A percentile compares a stretch with the other conserved stretches of the same genome.
Conservation (phyloP, 1,140 invertebrate genomes). For the Lutraria rhynchaena region DNA sequence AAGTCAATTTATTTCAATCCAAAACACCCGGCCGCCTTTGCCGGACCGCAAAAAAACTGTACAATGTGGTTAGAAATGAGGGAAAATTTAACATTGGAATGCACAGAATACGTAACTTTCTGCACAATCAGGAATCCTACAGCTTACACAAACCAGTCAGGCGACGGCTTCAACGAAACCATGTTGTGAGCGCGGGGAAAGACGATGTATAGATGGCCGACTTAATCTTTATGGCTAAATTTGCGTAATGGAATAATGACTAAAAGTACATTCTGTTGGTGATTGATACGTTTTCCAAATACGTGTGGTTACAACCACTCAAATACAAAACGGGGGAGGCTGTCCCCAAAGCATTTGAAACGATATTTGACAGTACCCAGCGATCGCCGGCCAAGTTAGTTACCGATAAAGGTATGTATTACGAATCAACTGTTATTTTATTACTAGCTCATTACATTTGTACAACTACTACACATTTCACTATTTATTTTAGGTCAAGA, state of each 20-base stretch:
- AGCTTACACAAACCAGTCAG: no score
- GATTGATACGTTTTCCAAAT: no score
- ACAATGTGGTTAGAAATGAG: no score
- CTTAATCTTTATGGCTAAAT: slow-evolving; percentile 4
- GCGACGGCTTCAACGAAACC: no score
- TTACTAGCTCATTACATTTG: no score
- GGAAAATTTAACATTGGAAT: slow-evolving; percentile 7
- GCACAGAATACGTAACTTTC: not conserved
- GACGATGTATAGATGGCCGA: not conserved
- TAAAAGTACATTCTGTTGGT: slow-evolving; percentile 3
- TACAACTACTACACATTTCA: no score
- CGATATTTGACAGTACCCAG: not conserved
- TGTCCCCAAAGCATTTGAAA: not conserved
- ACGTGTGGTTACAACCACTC: no score
- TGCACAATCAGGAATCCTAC: no score
- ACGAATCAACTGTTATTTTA: not conserved
- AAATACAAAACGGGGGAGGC: not conserved
- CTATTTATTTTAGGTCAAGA: no score
- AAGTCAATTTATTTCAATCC: not conserved
- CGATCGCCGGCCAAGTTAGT: not conserved
- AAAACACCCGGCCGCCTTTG: no score
- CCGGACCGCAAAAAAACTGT: no score
- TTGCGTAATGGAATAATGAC: not conserved
- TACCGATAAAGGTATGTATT: slow-evolving; percentile 1
- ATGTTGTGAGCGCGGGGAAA: no score